phyloP scores from a whole-genome alignment of 2,113 vertebrate genomes.

The Callopanchax toddi region DNA sequence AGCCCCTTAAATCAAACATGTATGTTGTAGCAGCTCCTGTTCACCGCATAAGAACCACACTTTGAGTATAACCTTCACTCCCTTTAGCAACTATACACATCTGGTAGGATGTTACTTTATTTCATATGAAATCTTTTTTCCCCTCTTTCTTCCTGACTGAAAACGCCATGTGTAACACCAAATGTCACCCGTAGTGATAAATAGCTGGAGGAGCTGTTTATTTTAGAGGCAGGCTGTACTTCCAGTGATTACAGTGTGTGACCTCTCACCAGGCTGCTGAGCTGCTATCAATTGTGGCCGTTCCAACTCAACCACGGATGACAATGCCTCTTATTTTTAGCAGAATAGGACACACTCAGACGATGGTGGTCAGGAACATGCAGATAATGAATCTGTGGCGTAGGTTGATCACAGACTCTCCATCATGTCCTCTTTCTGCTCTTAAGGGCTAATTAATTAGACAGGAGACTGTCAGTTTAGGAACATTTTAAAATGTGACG shows the following conservation, averaged over 20 bases:
- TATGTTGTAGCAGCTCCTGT: neutral
- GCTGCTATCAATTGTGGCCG: conserved; percentile 59
- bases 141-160: neutral
- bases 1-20: conserved; percentile 6
- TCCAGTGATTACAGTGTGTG: conserved; percentile 53
- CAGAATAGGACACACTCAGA: conserved; percentile 39
- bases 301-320: conserved; percentile 31
- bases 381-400: conserved; percentile 60
- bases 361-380: conserved; percentile 48
- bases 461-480: conserved; percentile 17
- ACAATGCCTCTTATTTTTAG: conserved; percentile 50
- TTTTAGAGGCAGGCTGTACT: conserved; percentile 53
- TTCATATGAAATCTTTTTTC: conserved; percentile 14
- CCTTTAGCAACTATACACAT: neutral
- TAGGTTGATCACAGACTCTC: conserved; percentile 26
- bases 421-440: conserved; percentile 12
- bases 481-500: conserved; percentile 10
- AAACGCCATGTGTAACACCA: conserved; percentile 22
- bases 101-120: neutral
- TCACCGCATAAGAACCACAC: conserved; percentile 4
- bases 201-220: conserved; percentile 51
- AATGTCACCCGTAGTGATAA: conserved; percentile 33
- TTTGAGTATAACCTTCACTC: conserved; percentile 12
- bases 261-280: conserved; percentile 58
- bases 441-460: conserved; percentile 17